Percentiles rank a stretch among this genome's conserved stretches.
Evolutionary conservation across 2,888 invertebrate genomes (phyloP).

Genomic region (Oasisia sp.): DNA sequence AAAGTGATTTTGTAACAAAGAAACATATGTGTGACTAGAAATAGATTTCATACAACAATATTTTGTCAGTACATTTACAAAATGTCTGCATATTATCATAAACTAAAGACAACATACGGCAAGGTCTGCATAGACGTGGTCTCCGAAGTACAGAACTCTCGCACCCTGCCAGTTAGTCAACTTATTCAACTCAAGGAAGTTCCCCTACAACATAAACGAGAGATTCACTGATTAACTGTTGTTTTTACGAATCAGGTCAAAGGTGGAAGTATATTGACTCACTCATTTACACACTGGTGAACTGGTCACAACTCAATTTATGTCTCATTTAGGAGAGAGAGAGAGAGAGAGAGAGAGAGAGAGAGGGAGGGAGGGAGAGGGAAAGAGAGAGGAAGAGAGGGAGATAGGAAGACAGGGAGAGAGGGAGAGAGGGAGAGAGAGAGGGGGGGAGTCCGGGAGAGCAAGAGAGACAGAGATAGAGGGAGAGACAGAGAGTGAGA

Average conservation of each 20-base stretch:
- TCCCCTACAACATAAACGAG: slow-evolving; percentile 75
- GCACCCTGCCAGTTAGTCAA: slow-evolving; percentile 92
- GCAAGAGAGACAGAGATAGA: no score
- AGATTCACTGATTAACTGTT: background rate
- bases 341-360: no score
- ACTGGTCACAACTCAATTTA: no score
- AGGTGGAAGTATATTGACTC: background rate
- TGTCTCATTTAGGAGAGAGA: no score
- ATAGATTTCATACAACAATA: background rate
- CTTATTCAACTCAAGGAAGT: slow-evolving; percentile 88
- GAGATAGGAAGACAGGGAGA: no score
- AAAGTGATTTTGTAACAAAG: background rate
- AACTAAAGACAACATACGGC: slow-evolving; percentile 69
- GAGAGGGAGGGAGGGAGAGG: no score
- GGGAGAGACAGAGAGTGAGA: no score
- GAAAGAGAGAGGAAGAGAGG: no score
- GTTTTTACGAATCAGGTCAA: no score
- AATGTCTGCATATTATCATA: background rate
- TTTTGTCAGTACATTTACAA: background rate
- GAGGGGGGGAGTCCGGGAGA: no score
- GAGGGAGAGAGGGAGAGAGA: no score
- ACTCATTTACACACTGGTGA: background rate
- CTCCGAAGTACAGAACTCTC: slow-evolving; percentile 95
- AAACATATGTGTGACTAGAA: background rate
- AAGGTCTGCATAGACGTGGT: slow-evolving; percentile 96